Evolutionary conservation across 2,113 vertebrate species (phyloP), one percentile per base, ranked within the genome.

Genomic region (Romanogobio albipinnatus): DNA sequence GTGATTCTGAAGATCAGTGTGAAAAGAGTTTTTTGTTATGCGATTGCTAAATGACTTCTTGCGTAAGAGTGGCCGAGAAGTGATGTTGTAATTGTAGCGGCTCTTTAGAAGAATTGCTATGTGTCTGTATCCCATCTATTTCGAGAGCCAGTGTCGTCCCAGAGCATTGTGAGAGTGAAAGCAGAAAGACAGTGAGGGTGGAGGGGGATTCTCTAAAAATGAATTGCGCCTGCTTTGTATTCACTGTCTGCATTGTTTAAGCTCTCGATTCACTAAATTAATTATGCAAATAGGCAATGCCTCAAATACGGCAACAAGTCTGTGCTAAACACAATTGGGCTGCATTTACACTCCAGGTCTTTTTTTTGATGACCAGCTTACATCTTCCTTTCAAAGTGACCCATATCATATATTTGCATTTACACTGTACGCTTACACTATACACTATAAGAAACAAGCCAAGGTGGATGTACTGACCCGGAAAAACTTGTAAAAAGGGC

Each of bases 51-150:
- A 94, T 93, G 92, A 92, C 92, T 92, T 93, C 93, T 92, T 94
- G 93, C 88, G 87, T 89, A 85, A 89, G 86, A 87, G 76, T 74
- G 14, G 77, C 62, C 93, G 61, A 92, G 93, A 94, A 94, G 92
- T 93, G 94, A 93, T 90, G 45, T 87, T 88, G 90, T 94, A 93
- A 95, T 94, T 95, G 93, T 92, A 90, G 89, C 92, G 93, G 92
- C 92, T 93, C 91, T 94, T 94, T 93, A 93, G 88, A 92, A 89
- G 88, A 92, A 95, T 93, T 92, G 91, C 92, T 89, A 89, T 88
- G 75, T 88, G 86, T 90, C 92, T 87, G 76, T 88, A 62, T 75
- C 36, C 33, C 51, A 82, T 71, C 36, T 74, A 81, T 85, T 84
- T 64, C 10, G 36, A 80, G 49, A 82, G 71, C 15, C 81, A 76